phyloP scores from a whole-genome alignment of 2,797 vertebrate genomes.

The Crax fasciolata region DNA sequence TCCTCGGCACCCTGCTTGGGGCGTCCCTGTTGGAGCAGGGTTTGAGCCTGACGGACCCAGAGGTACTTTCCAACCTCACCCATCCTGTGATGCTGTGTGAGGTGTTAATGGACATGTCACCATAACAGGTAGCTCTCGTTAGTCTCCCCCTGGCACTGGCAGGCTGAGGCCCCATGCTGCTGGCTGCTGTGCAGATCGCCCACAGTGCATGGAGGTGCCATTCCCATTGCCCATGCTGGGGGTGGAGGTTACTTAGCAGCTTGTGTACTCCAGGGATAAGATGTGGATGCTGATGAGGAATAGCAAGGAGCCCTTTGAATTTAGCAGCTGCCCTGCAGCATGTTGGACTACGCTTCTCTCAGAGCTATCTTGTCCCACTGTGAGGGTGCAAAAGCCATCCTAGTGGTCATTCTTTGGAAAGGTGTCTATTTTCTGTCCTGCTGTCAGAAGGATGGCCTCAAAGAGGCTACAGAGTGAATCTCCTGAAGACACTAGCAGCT shows the following conservation, averaged over 20 bases:
- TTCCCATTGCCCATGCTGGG: not conserved
- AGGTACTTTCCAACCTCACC: not conserved
- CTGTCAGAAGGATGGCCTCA: not conserved
- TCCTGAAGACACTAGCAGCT: not conserved
- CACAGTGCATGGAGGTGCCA: not conserved
- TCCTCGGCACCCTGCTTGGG: not conserved
- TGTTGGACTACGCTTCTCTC: not conserved
- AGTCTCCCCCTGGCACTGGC: not conserved
- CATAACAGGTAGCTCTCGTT: not conserved
- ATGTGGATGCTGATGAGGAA: not conserved
- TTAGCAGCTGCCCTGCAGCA: accelerated
- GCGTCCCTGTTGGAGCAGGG: not conserved
- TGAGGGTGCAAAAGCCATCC: not conserved
- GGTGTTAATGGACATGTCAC: not conserved
- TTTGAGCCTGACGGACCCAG: not conserved
- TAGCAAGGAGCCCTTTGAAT: not conserved
- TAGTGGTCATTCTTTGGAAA: not conserved
- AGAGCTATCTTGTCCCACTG: not conserved
- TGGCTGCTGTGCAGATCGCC: not conserved
- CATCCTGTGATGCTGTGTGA: not conserved
- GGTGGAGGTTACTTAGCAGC: not conserved
- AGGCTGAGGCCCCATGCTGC: not conserved
- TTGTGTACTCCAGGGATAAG: not conserved
- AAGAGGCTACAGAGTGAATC: not conserved
- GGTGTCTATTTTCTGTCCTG: not conserved